phyloP scores from a whole-genome alignment of 2,888 invertebrate species.

The Parnassius mnemosyne region DNA sequence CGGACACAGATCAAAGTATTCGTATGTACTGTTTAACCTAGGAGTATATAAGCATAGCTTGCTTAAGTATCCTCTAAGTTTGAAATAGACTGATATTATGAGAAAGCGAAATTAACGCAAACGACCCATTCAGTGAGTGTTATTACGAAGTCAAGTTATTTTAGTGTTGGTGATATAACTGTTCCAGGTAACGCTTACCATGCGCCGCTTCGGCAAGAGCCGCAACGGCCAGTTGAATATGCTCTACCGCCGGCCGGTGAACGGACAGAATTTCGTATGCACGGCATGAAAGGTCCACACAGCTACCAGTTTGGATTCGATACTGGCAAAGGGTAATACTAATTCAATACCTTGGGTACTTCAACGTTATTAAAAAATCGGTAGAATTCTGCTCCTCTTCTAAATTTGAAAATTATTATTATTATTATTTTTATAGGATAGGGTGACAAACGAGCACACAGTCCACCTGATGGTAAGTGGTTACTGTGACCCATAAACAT shows the following conservation, averaged over 20 bases:
- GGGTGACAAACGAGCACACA: too few relatives aligned
- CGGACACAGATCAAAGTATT: too few relatives aligned
- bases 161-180: conserved; percentile 14
- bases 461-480: too few relatives aligned
- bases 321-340: conserved; percentile 88
- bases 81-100: neutral
- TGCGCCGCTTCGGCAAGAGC: conserved; percentile 45
- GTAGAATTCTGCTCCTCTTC: too few relatives aligned
- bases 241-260: conserved; percentile 59
- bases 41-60: too few relatives aligned
- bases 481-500: too few relatives aligned
- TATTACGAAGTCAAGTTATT: conserved; percentile 7
- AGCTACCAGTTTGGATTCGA: conserved; percentile 92
- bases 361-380: too few relatives aligned
- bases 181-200: conserved; percentile 52
- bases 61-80: too few relatives aligned
- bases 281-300: conserved; percentile 90
- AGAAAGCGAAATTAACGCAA: conserved; percentile 14
- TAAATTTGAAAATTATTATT: too few relatives aligned
- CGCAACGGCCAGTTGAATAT: conserved; percentile 39
- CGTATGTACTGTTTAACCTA: too few relatives aligned
- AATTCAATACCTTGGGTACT: too few relatives aligned
- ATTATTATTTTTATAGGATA: too few relatives aligned
- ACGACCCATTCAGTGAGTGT: neutral
- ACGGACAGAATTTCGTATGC: conserved; percentile 88